Percentiles rank a stretch among this genome's conserved stretches.
These are phyloP conservation scores for Porites australiensis DNA, from an alignment of 64 coral and sea anemone genomes.

Conservation along the genomic window DNA sequence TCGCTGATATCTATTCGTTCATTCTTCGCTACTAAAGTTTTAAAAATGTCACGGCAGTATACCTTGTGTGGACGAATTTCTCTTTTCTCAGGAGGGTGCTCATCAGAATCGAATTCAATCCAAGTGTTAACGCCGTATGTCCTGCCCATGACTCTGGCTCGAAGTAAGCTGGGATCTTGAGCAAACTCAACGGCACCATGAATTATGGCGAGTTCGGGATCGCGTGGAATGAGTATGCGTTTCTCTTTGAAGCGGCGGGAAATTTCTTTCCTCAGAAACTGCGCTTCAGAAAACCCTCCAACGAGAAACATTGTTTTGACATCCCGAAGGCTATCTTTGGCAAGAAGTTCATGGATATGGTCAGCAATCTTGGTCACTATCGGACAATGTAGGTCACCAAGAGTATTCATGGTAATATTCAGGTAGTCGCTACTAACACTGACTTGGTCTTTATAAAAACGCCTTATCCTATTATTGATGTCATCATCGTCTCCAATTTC, in stretches of 20 bases:
- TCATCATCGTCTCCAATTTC: slow-evolving; percentile 3
- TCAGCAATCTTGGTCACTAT: slow-evolving; percentile 10
- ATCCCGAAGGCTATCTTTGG: neutral
- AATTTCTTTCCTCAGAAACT: slow-evolving; percentile 28
- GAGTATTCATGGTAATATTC: neutral
- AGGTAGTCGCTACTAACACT: slow-evolving; percentile 22
- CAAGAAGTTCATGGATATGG: neutral
- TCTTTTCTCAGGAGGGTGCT: neutral
- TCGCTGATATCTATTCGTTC: slow-evolving; percentile 8
- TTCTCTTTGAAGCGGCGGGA: neutral
- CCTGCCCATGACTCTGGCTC: slow-evolving; percentile 29
- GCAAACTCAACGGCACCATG: slow-evolving; percentile 23
- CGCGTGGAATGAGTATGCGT: slow-evolving; percentile 12
- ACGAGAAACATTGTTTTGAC: slow-evolving; percentile 41
- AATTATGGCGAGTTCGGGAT: slow-evolving; percentile 21
- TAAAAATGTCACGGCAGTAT: slow-evolving; percentile 19
- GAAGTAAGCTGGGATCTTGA: slow-evolving; percentile 38
- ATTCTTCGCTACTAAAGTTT: neutral
- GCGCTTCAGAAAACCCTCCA: slow-evolving; percentile 34
- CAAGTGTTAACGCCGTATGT: neutral
- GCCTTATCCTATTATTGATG: neutral
- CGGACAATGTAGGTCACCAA: neutral
- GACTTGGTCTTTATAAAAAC: neutral
- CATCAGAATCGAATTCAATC: neutral
- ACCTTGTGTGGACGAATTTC: neutral